Conservation (phyloP, 2,888 invertebrate genomes). For the Sarcophaga subvicina region DNA sequence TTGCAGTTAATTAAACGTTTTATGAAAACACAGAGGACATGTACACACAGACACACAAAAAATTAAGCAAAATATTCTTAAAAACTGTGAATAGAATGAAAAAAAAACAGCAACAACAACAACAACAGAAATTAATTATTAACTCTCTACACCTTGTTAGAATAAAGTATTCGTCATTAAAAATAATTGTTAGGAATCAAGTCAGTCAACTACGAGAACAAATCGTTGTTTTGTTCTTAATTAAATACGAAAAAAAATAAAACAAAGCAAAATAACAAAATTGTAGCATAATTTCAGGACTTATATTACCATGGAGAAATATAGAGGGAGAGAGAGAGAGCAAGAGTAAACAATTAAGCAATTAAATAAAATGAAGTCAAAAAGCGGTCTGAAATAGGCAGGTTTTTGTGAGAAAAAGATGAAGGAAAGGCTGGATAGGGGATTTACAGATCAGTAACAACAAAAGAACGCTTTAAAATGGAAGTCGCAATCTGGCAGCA, state of each 20-base stretch:
- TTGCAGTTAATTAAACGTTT: constrained; percentile 58
- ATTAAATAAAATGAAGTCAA: background rate
- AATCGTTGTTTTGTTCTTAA: constrained; percentile 4
- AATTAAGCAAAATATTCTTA: constrained; percentile 22
- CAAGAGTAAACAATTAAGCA: background rate
- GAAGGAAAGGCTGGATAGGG: too few species aligned
- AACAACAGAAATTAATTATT: background rate
- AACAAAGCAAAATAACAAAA: background rate
- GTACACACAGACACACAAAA: background rate
- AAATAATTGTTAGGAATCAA: constrained; percentile 46
- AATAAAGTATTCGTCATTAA: constrained; percentile 47
- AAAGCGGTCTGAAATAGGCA: too few species aligned
- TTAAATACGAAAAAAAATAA: background rate
- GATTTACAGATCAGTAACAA: too few species aligned
- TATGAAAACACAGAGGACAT: background rate
- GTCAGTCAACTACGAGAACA: constrained; percentile 3
- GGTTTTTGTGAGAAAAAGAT: background rate
- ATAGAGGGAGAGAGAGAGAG: too few species aligned
- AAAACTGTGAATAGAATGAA: background rate
- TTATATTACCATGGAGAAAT: background rate
- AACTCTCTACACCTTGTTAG: constrained; percentile 27
- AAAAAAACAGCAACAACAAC: background rate
- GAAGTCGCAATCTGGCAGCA: too few species aligned
- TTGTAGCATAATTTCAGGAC: constrained; percentile 4
- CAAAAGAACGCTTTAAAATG: too few species aligned